Base-by-base conservation (phyloP, 2,797 vertebrate genomes). In the Diglossa cyanea region DNA sequence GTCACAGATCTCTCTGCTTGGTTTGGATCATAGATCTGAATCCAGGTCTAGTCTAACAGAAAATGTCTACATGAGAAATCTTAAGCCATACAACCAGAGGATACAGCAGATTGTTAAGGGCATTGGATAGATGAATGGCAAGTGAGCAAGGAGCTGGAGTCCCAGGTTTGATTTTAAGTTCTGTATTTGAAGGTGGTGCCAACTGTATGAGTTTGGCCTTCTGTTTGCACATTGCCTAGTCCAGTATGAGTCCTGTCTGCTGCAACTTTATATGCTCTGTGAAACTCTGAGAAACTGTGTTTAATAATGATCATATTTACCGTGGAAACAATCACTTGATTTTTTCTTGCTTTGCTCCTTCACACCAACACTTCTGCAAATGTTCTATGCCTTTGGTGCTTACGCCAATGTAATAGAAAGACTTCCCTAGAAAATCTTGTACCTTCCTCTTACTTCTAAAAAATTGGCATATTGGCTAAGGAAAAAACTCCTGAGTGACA, bases 291-390 rank as follows among this genome's bases (percentile, higher is more conserved):
- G 45, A 82, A 68, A 23, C 18, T 73, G 23, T 3, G 11, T 19
- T 57, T 57, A 61, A 54, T 33, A 23, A 9, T 13, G 20, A 45
- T 31, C 18, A 9, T 47, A 62, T 76, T 76, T 66, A 51, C 45
- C 25, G 19, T 35, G 19, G 33, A 87, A 91, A 63, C 28, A 70
- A 63, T 25, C 15, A 23, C 24, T 37, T 8, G 5, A 30, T 11
- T 42, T 87, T 84, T 74, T 80, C 61, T 88, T 67, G 13, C 19
- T 82, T 86, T 74, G 7, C 11, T 86, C 40, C 57, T 83, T 79
- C n/a, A 48, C 23, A 53, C 4, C 17, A 76, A 71, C 20, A 31
- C 6, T 90, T 74, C 45, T 75, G n/a, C 26, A 77, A 74, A 67
- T 42, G 40, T 87, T 75, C 58, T 37, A 30, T 30, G 14, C 1